These are phyloP conservation scores for Stomatorhinus walkeri DNA, from an alignment of 2,797 vertebrate genomes.

Conservation along the genomic window DNA sequence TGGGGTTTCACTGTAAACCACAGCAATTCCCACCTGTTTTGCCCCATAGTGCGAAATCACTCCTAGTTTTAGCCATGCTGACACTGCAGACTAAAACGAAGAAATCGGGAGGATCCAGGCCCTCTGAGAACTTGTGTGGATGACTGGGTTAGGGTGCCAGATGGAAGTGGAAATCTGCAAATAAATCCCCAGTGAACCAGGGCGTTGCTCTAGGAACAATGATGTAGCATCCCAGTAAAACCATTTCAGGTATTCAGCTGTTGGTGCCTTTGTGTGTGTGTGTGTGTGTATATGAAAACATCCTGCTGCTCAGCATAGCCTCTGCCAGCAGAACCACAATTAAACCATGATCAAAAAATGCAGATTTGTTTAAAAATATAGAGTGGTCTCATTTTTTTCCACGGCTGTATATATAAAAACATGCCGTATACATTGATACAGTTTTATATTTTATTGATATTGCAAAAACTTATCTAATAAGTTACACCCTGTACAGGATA, in stretches of 20 bases:
- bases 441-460: too few species aligned
- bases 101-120: background rate
- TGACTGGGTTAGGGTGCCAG: background rate
- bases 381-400: background rate
- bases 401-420: background rate
- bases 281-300: too few species aligned
- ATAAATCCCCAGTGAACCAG: background rate
- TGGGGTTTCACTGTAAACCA: constrained; percentile 19
- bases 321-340: too few species aligned
- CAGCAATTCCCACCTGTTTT: constrained; percentile 47
- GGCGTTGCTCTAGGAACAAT: background rate
- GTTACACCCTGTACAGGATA: too few species aligned
- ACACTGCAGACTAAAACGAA: background rate
- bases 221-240: background rate
- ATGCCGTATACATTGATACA: background rate
- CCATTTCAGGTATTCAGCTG: background rate
- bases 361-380: too few species aligned
- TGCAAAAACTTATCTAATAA: too few species aligned
- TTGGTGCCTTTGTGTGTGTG: background rate
- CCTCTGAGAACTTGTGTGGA: background rate
- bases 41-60: constrained; percentile 41
- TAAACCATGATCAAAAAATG: too few species aligned
- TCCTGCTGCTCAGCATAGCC: too few species aligned
- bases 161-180: background rate
- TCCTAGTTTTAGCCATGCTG: background rate